These are phyloP conservation scores for Tryphoninae sp. DNA, from an alignment of 2,888 invertebrate genomes.

Conservation along the genomic window DNA sequence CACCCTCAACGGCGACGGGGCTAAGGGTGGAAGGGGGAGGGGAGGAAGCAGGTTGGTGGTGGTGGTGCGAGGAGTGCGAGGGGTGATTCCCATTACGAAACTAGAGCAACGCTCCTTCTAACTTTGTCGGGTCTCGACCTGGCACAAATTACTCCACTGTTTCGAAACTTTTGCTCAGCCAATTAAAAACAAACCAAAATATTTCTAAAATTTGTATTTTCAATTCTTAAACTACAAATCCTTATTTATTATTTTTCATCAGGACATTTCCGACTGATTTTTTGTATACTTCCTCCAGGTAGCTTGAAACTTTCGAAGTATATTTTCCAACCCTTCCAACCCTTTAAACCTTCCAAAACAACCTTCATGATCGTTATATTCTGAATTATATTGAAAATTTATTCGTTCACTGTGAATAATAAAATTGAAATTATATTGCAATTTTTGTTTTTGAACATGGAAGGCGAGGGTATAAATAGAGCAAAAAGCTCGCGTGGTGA, in stretches of 20 bases:
- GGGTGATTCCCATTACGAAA: constrained; percentile 70
- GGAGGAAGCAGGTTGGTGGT: too few relatives aligned
- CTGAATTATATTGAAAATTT: neutral
- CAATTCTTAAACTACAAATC: neutral
- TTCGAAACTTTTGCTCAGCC: constrained; percentile 30
- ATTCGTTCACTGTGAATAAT: neutral
- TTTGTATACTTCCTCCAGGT: too few relatives aligned
- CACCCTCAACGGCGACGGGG: constrained; percentile 68
- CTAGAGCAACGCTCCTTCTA: constrained; percentile 67
- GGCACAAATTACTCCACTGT: constrained; percentile 46
- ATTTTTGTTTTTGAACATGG: neutral
- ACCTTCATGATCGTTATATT: too few relatives aligned
- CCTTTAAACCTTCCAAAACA: too few relatives aligned
- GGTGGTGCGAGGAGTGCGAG: constrained; percentile 70
- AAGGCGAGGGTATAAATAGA: neutral
- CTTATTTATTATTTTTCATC: neutral
- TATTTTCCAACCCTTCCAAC: neutral
- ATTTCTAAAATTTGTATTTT: neutral
- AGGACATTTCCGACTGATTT: neutral
- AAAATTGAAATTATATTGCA: neutral
- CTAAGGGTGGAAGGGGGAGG: too few relatives aligned
- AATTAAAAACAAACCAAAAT: neutral
- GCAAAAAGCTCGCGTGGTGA: neutral
- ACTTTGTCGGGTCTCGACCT: constrained; percentile 49
- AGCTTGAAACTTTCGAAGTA: neutral